Percentiles rank a stretch among this genome's conserved stretches.
phyloP scores from a whole-genome alignment of 2,888 invertebrate species.

The Eumerus sabulonum region DNA sequence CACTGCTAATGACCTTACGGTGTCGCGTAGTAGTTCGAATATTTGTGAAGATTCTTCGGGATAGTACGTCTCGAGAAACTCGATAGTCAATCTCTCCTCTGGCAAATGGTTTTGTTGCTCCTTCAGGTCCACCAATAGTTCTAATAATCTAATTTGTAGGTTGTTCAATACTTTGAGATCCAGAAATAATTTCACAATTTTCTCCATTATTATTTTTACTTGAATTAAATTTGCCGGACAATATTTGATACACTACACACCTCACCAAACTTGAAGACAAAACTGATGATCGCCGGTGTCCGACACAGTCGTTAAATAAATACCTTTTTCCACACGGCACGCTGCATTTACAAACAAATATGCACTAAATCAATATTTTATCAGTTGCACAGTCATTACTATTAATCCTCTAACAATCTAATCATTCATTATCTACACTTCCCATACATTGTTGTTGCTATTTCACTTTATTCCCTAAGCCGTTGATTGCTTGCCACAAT shows the following conservation, averaged over 20 bases:
- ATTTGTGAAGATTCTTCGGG: slow-evolving; percentile 1
- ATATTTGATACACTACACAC: neutral
- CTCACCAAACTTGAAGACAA: neutral
- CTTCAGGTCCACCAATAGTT: neutral
- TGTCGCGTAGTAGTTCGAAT: slow-evolving; percentile 1
- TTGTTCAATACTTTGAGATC: neutral
- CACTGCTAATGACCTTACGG: neutral
- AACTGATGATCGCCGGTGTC: too few relatives aligned
- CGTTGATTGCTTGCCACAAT: slow-evolving; percentile 14
- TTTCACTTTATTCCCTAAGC: slow-evolving; percentile 11
- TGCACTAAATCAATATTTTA: too few relatives aligned
- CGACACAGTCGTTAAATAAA: too few relatives aligned
- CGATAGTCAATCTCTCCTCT: neutral
- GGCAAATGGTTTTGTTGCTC: neutral
- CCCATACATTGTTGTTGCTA: too few relatives aligned
- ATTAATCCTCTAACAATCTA: too few relatives aligned
- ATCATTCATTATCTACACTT: too few relatives aligned
- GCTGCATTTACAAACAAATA: too few relatives aligned
- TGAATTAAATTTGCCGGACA: too few relatives aligned
- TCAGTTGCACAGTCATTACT: too few relatives aligned
- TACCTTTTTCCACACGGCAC: too few relatives aligned
- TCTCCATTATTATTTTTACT: neutral
- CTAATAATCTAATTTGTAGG: neutral
- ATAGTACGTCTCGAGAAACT: slow-evolving; percentile 1
- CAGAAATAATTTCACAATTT: slow-evolving; percentile 1